A percentile compares a stretch with the other conserved stretches of the same genome.
Evolutionary conservation across 2,113 vertebrate genomes (phyloP).

Genomic region (Dicentrarchus labrax): DNA sequence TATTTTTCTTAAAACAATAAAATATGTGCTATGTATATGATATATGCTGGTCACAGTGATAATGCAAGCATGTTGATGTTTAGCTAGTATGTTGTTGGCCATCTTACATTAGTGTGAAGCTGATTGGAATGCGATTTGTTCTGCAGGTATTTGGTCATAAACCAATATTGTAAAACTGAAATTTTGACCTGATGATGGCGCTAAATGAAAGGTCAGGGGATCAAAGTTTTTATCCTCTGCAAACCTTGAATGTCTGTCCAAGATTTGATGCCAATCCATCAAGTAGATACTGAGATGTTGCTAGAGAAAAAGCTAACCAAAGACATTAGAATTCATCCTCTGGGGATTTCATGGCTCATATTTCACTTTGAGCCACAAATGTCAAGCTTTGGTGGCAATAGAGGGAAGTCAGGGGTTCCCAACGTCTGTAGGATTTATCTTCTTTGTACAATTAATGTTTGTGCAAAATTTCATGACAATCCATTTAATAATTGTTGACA

Average conservation of each 20-base stretch:
- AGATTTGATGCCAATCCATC: neutral
- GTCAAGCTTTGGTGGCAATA: neutral
- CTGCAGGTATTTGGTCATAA: neutral
- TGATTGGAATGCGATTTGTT: neutral
- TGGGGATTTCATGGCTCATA: too few species aligned
- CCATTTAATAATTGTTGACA: too few species aligned
- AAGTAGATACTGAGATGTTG: neutral
- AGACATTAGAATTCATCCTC: too few species aligned
- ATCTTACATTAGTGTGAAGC: too few species aligned
- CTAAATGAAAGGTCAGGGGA: too few species aligned
- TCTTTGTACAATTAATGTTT: neutral
- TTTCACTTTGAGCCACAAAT: neutral
- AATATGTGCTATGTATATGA: neutral
- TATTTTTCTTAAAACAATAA: neutral
- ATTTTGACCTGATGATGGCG: too few species aligned
- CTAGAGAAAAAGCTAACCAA: neutral
- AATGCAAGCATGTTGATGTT: neutral
- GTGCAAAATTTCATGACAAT: neutral
- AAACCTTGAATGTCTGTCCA: too few species aligned
- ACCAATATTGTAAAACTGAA: neutral
- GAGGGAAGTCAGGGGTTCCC: neutral
- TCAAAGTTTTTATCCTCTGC: too few species aligned
- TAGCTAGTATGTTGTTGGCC: neutral
- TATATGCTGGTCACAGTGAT: neutral
- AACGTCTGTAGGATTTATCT: neutral